A percentile compares a stretch with the other conserved stretches of the same genome.
Evolutionary conservation across 2,113 vertebrate species (phyloP).

Genomic region (Gymnocephalus cernua): DNA sequence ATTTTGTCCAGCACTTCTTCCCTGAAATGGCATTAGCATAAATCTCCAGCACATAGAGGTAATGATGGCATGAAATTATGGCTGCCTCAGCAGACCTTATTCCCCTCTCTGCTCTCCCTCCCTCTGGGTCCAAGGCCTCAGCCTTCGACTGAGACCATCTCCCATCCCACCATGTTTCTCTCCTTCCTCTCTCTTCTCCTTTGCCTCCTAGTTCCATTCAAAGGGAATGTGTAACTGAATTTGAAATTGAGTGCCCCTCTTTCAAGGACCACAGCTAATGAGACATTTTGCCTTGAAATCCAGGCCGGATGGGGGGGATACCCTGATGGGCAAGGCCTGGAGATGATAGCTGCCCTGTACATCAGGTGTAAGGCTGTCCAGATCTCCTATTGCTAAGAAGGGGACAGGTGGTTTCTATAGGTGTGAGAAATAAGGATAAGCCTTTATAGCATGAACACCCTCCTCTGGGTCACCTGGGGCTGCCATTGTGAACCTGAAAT

Average conservation of each 20-base stretch:
- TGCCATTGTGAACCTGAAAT: conserved; percentile 73
- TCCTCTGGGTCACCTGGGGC: conserved; percentile 67
- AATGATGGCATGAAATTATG: conserved; percentile 84
- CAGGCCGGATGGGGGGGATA: conserved; percentile 65
- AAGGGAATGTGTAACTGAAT: conserved; percentile 87
- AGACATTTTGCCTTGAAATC: conserved; percentile 87
- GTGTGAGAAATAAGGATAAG: conserved; percentile 63
- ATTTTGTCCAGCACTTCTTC: conserved; percentile 72
- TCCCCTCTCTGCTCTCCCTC: conserved; percentile 69
- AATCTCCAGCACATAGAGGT: conserved; percentile 75
- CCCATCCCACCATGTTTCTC: conserved; percentile 68
- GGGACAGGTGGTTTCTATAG: conserved; percentile 58
- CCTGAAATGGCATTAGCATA: conserved; percentile 81
- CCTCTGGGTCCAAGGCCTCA: conserved; percentile 79
- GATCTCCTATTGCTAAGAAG: conserved; percentile 58
- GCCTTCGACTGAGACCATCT: conserved; percentile 71
- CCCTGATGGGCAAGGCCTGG: conserved; percentile 68
- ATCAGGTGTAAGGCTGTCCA: conserved; percentile 69
- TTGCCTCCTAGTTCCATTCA: conserved; percentile 81
- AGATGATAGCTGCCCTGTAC: conserved; percentile 71
- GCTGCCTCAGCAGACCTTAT: conserved; percentile 74
- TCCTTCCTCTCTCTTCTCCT: conserved; percentile 61
- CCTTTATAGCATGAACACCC: conserved; percentile 56
- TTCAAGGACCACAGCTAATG: conserved; percentile 85
- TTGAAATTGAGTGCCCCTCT: conserved; percentile 82